Conservation (phyloP, 2,888 invertebrate genomes). For the Diplazon laetatorius region DNA sequence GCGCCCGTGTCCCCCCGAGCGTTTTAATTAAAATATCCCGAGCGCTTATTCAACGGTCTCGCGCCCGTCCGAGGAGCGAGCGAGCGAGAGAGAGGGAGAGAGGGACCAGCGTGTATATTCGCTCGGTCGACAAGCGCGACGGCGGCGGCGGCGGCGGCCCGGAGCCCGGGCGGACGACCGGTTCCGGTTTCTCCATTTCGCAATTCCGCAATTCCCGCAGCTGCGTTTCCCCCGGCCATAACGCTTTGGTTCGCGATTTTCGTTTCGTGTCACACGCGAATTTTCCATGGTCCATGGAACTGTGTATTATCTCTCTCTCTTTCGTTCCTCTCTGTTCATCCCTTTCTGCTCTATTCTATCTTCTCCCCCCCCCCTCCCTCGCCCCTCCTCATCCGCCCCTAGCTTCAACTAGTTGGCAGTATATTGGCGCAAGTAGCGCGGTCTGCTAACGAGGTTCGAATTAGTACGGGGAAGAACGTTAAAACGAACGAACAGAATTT, state of each 20-base stretch:
- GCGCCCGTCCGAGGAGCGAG: background rate
- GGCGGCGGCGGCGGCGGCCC: conserved; percentile 16
- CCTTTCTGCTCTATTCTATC: background rate
- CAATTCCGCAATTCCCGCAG: conserved; percentile 45
- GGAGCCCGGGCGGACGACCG: conserved; percentile 40
- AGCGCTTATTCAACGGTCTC: conserved; percentile 62
- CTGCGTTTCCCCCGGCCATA: background rate
- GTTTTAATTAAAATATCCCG: conserved; percentile 65
- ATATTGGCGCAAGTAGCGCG: conserved; percentile 7
- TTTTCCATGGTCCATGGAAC: conserved; percentile 35
- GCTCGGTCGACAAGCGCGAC: conserved; percentile 27
- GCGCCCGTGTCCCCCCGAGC: conserved; percentile 47
- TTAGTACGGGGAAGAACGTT: conserved; percentile 10
- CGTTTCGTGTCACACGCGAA: conserved; percentile 36
- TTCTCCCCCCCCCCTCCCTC: too few relatives aligned
- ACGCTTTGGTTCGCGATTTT: conserved; percentile 5
- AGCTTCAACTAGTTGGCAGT: background rate
- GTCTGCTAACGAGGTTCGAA: conserved; percentile 35
- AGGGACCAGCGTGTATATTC: conserved; percentile 13
- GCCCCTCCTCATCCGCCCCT: background rate
- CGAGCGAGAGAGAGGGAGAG: too few relatives aligned
- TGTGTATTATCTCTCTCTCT: too few relatives aligned
- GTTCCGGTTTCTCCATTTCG: conserved; percentile 59
- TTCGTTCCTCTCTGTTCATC: too few relatives aligned
- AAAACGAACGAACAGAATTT: background rate